These are phyloP conservation scores for Chalcis sispes DNA, from an alignment of 2,888 invertebrate species.

Conservation along the genomic window DNA sequence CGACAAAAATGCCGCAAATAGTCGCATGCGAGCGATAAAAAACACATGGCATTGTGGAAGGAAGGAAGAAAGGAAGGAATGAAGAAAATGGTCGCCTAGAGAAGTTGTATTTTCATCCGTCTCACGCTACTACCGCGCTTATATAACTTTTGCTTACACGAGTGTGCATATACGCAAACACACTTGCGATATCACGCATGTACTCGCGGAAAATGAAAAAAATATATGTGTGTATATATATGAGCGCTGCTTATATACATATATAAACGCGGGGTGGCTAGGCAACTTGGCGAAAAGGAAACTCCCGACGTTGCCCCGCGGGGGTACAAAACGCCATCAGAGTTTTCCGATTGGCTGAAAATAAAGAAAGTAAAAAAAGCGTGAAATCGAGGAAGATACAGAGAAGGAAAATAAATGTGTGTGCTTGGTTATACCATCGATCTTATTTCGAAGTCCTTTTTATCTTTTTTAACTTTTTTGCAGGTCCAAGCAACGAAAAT, in stretches of 20 bases:
- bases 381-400: neutral
- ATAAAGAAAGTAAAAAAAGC: too few relatives aligned
- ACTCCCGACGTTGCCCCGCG: neutral
- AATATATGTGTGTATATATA: neutral
- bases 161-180: neutral
- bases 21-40: neutral
- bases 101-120: neutral
- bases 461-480: neutral
- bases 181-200: too few relatives aligned
- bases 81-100: neutral
- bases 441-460: slow-evolving; percentile 36
- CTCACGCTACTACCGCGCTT: neutral
- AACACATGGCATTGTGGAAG: neutral
- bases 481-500: slow-evolving; percentile 32
- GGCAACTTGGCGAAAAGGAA: slow-evolving; percentile 10
- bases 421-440: slow-evolving; percentile 23
- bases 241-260: neutral
- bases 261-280: neutral
- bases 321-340: slow-evolving; percentile 10
- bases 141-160: too few relatives aligned
- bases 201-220: too few relatives aligned
- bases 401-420: neutral
- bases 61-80: neutral
- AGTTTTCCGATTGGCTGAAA: slow-evolving; percentile 24
- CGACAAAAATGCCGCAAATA: neutral